Evolutionary conservation across 2,797 vertebrate species (phyloP).

Genomic region (Antennarius maculatus): DNA sequence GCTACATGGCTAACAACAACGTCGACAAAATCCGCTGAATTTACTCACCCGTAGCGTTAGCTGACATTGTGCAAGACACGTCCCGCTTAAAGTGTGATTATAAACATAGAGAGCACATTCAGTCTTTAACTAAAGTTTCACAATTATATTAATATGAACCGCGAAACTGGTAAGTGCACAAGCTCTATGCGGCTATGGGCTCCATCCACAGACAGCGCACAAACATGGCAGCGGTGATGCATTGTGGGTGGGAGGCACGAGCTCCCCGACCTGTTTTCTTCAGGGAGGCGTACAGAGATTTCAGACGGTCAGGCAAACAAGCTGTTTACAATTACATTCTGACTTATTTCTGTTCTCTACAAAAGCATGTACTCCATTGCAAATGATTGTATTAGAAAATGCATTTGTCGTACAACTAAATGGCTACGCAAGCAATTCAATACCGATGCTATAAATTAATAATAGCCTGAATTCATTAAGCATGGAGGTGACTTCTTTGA

Average conservation of each 20-base stretch:
- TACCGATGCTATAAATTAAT: background rate
- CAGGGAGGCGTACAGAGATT: background rate
- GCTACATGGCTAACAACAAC: conserved; percentile 33
- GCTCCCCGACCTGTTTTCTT: conserved; percentile 20
- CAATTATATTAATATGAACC: conserved; percentile 10
- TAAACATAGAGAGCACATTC: conserved; percentile 59
- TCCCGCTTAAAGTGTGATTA: conserved; percentile 54
- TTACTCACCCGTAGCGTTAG: conserved; percentile 76
- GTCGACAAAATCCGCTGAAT: conserved; percentile 19
- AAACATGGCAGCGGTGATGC: conserved; percentile 77
- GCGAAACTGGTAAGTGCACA: background rate
- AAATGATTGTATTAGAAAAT: background rate
- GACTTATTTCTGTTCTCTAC: background rate
- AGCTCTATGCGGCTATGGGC: conserved; percentile 31
- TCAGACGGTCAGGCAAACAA: conserved; percentile 5
- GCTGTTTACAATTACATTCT: background rate
- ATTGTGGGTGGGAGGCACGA: conserved; percentile 68
- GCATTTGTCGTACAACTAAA: background rate
- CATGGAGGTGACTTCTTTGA: background rate
- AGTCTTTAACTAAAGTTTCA: conserved; percentile 31
- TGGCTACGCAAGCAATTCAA: background rate
- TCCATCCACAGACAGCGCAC: conserved; percentile 29
- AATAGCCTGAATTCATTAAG: background rate
- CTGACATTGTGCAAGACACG: conserved; percentile 75
- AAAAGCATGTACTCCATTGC: background rate